Percentiles rank a stretch among this genome's conserved stretches.
Evolutionary conservation across 2,888 invertebrate species (phyloP).

Genomic region (Notocelia uddmanniana): DNA sequence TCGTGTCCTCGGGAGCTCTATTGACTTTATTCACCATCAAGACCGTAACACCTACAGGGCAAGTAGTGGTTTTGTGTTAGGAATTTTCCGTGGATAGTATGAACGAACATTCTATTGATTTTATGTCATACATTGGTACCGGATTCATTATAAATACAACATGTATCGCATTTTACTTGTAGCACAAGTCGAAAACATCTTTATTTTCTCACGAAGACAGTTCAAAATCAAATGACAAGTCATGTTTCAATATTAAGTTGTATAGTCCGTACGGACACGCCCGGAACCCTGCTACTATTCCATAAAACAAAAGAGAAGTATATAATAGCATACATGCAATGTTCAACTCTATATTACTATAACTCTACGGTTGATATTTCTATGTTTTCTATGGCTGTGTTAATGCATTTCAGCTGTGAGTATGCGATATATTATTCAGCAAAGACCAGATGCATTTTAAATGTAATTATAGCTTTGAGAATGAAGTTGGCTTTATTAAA

Average conservation of each 20-base stretch:
- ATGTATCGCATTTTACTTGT: not conserved
- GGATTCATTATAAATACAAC: not conserved
- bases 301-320: not conserved
- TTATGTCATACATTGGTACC: not conserved
- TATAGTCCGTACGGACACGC: not conserved
- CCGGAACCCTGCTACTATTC: not conserved
- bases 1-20: too few relatives aligned
- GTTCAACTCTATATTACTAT: not conserved
- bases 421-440: not conserved
- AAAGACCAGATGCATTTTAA: not conserved
- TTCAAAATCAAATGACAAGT: not conserved
- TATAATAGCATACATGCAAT: not conserved
- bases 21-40: too few relatives aligned
- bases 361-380: not conserved
- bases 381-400: not conserved
- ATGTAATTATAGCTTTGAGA: not conserved
- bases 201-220: not conserved
- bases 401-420: not conserved
- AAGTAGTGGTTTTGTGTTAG: too few relatives aligned
- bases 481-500: not conserved
- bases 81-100: too few relatives aligned
- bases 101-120: conserved; percentile 2
- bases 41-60: too few relatives aligned
- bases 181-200: not conserved
- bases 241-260: not conserved